Percentiles rank a stretch among this genome's conserved stretches.
Evolutionary conservation across 2,797 vertebrate genomes (phyloP).

Genomic region (Cynodonichthys magdalenae): DNA sequence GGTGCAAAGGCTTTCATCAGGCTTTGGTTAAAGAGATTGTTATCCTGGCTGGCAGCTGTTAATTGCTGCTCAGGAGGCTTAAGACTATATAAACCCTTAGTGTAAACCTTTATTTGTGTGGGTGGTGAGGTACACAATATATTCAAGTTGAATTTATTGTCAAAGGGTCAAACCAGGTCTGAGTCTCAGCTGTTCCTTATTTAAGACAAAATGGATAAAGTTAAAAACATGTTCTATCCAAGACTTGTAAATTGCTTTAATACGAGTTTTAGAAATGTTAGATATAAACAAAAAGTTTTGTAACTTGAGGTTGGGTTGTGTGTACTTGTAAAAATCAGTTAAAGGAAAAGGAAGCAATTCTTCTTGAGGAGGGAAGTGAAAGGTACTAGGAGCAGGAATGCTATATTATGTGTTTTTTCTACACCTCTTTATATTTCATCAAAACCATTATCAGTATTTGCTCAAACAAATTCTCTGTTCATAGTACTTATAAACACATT

Average conservation of each 20-base stretch:
- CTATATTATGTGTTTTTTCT: no score
- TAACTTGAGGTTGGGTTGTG: no score
- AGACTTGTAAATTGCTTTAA: neutral
- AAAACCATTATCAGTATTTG: no score
- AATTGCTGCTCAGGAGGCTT: constrained; percentile 70
- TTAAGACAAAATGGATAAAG: constrained; percentile 22
- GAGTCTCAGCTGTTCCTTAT: constrained; percentile 18
- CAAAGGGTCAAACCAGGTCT: constrained; percentile 32
- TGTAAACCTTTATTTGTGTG: constrained; percentile 26
- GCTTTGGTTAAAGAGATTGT: constrained; percentile 68
- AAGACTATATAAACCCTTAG: constrained; percentile 32
- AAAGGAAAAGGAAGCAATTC: no score
- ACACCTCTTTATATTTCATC: no score
- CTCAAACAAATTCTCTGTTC: no score
- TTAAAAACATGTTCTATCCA: neutral
- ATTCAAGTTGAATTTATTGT: constrained; percentile 39
- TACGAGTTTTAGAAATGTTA: neutral
- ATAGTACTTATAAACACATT: no score
- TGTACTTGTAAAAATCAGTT: no score
- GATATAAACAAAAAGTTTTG: constrained; percentile 3
- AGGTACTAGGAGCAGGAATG: no score
- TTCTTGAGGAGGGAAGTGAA: no score
- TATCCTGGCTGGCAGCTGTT: constrained; percentile 68
- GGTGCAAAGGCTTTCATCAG: constrained; percentile 67
- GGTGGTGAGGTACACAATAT: constrained; percentile 8